A percentile compares a stretch with the other conserved stretches of the same genome.
phyloP scores from a whole-genome alignment of 2,797 vertebrate species.

The Labeo calbasu region DNA sequence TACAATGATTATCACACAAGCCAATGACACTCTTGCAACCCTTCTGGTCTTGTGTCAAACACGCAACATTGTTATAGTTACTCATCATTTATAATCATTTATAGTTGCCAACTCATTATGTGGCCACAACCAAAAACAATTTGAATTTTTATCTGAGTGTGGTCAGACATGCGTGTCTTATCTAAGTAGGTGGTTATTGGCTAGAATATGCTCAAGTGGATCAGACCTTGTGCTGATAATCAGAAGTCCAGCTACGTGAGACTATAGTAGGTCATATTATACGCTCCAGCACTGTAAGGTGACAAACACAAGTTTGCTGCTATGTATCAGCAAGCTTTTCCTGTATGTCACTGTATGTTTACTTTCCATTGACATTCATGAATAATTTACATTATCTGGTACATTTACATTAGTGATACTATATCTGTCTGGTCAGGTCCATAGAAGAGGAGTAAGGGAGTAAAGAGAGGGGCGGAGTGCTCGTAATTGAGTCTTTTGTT shows the following conservation, averaged over 20 bases:
- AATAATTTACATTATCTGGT: background rate
- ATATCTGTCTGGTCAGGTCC: slow-evolving; percentile 11
- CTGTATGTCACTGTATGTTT: background rate
- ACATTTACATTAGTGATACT: background rate
- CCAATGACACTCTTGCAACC: no score
- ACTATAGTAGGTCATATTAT: background rate
- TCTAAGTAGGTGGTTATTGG: background rate
- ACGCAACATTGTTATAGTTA: background rate
- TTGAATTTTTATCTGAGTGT: background rate
- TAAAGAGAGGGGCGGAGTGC: slow-evolving; percentile 5
- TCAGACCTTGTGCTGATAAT: background rate
- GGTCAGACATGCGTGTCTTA: background rate
- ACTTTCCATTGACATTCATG: background rate
- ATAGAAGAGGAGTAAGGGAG: background rate
- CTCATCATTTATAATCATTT: background rate
- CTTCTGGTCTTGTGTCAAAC: background rate
- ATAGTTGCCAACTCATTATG: background rate
- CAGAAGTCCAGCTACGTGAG: background rate
- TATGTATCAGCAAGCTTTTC: background rate
- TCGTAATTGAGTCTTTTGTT: slow-evolving; percentile 37
- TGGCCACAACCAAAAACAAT: background rate
- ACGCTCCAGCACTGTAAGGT: background rate
- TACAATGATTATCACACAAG: background rate
- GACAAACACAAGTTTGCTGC: background rate
- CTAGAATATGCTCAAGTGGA: background rate